A percentile compares a stretch with the other conserved stretches of the same genome.
These are phyloP conservation scores for Toxostoma redivivum DNA, from an alignment of 2,113 vertebrate genomes.

Conservation along the genomic window DNA sequence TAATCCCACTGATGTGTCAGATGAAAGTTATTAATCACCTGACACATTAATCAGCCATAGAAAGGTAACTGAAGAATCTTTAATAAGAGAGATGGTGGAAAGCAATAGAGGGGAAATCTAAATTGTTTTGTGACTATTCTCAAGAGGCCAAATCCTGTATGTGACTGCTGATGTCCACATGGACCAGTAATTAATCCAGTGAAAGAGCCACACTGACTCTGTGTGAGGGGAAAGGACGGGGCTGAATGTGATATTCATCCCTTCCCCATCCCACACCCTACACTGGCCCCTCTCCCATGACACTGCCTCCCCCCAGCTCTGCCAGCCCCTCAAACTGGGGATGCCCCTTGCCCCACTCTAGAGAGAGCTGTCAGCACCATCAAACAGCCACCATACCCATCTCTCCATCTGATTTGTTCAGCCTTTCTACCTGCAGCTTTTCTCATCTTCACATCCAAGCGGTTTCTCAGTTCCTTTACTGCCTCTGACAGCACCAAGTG, in stretches of 20 bases:
- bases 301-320: not conserved
- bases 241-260: not conserved
- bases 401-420: not conserved
- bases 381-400: accelerated
- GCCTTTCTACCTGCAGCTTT: not conserved
- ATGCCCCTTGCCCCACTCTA: not conserved
- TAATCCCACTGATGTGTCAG: not conserved
- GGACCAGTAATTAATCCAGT: not conserved
- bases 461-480: not conserved
- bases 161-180: accelerated
- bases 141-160: not conserved
- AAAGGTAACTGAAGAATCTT: not conserved
- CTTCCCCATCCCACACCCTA: not conserved
- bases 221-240: not conserved
- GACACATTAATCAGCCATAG: not conserved
- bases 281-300: accelerated
- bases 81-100: not conserved
- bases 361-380: not conserved
- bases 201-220: not conserved
- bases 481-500: not conserved
- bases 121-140: not conserved
- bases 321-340: not conserved
- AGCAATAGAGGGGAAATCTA: not conserved
- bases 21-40: constrained; percentile 27
- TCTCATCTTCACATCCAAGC: not conserved